Conservation (phyloP, 2,888 invertebrate genomes). For the Pterobdella sp. region DNA sequence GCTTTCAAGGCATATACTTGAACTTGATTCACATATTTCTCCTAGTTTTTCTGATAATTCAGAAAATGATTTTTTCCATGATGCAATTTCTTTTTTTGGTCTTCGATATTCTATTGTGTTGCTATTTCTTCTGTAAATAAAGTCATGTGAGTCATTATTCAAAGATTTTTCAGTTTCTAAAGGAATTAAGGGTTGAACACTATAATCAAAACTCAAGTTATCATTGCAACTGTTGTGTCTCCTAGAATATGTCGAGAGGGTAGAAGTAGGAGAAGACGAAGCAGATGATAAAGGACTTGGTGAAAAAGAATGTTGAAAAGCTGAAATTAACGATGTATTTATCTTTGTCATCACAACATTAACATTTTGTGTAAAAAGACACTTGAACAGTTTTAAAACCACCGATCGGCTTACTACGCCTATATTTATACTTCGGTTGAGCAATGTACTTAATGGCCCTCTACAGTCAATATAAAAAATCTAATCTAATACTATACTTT, state of each 20-base stretch:
- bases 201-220: background rate
- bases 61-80: slow-evolving; percentile 5
- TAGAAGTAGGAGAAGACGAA: background rate
- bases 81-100: background rate
- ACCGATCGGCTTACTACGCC: background rate
- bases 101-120: slow-evolving; percentile 2
- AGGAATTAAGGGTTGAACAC: background rate
- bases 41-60: slow-evolving; percentile 8
- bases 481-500: no score
- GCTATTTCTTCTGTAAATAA: background rate
- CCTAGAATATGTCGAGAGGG: background rate
- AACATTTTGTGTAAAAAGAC: background rate
- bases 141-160: background rate
- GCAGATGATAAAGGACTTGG: slow-evolving; percentile 1
- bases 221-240: slow-evolving; percentile 9
- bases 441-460: background rate
- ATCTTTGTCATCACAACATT: background rate
- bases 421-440: background rate
- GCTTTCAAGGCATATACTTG: background rate
- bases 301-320: background rate
- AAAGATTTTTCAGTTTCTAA: background rate
- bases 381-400: background rate
- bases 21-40: background rate
- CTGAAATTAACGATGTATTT: background rate
- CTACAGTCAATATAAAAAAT: no score